Evolutionary conservation across 2,888 invertebrate species (phyloP).

Genomic region (Drosophila acutilabella): DNA sequence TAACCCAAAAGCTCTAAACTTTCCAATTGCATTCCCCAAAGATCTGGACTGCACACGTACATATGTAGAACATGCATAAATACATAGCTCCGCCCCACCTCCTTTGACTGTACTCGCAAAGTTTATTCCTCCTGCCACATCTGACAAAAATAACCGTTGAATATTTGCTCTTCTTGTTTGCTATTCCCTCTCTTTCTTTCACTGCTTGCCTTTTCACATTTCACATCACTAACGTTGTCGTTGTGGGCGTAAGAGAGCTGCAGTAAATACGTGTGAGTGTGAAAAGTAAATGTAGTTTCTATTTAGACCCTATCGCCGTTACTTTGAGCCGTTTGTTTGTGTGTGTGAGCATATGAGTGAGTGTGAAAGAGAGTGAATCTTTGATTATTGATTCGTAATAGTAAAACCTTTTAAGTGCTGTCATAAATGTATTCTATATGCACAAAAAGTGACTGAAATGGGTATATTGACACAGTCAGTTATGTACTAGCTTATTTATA

Average conservation of each 20-base stretch:
- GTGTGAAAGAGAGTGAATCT: conserved; percentile 9
- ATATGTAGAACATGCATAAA: not conserved
- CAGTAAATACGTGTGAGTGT: not conserved
- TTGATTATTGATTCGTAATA: conserved; percentile 22
- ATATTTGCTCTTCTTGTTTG: conserved; percentile 15
- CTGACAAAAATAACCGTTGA: conserved; percentile 7
- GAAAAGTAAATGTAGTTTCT: not conserved
- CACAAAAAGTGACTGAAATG: not conserved
- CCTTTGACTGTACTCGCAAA: not conserved
- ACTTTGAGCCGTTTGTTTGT: not conserved
- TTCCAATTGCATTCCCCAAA: conserved; percentile 48
- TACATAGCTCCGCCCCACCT: too few relatives aligned
- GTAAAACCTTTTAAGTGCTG: conserved; percentile 6
- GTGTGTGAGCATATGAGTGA: not conserved
- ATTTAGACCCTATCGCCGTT: conserved; percentile 1
- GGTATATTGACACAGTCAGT: conserved; percentile 1
- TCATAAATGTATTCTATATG: conserved; percentile 1
- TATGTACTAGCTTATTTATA: not conserved
- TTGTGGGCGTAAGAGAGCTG: conserved; percentile 2
- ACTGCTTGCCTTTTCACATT: conserved; percentile 7
- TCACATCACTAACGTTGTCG: not conserved
- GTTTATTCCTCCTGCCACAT: conserved; percentile 2
- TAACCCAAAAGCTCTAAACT: conserved; percentile 50
- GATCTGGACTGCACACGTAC: conserved; percentile 5
- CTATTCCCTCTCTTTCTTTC: conserved; percentile 2